Evolutionary conservation across 2,113 vertebrate species (phyloP), one percentile per base, ranked within the genome.

Genomic region (Callipepla squamata): DNA sequence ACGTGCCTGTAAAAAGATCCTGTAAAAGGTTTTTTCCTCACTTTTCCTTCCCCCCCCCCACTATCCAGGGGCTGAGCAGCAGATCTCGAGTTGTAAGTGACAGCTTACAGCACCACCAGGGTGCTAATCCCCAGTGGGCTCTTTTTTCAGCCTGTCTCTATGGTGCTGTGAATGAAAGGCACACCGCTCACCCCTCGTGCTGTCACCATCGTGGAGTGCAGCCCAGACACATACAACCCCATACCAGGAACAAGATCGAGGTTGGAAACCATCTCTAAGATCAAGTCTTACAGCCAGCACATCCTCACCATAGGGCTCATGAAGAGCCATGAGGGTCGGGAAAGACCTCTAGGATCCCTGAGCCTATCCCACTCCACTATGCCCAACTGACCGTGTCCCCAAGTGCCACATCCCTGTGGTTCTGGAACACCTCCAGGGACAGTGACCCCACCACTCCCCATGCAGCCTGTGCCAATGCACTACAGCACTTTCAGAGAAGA

Each of bases 41-140:
- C 45, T 6, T 13, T 2, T 9, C 30, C 19, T 18, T 6, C 5
- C 1, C 14, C 13, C 34, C 23, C 4, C 1, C 40, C 40, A 9
- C 9, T 36, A 36, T 36, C 2, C 11, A 2, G 5, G 73, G 58
- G 3, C 25, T 1, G 50, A 3, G 91, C 67, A 11, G 89, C 15
- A 86, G 89, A 81, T 83, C 73, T 48, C 48, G 4, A 14, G 18
- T 68, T 34, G 30, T 23, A 63, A 93, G 92, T 48, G 92, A 92
- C 92, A 94, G 85, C 82, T 65, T 90, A 34, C 36, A 94, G 89
- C 53, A 50, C 82, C 92, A 87, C 92, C 58, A 80, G 92, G 94
- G 92, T 55, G 89, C 53, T 92, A 92, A 94, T 87, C 89, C 89
- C 53, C 82, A 45, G 8, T 1, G 34, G 51, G 74, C 47, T 28